A percentile compares a stretch with the other conserved stretches of the same genome.
These are phyloP conservation scores for Oegoconia quadripuncta DNA, from an alignment of 2,888 invertebrate species.

Conservation along the genomic window DNA sequence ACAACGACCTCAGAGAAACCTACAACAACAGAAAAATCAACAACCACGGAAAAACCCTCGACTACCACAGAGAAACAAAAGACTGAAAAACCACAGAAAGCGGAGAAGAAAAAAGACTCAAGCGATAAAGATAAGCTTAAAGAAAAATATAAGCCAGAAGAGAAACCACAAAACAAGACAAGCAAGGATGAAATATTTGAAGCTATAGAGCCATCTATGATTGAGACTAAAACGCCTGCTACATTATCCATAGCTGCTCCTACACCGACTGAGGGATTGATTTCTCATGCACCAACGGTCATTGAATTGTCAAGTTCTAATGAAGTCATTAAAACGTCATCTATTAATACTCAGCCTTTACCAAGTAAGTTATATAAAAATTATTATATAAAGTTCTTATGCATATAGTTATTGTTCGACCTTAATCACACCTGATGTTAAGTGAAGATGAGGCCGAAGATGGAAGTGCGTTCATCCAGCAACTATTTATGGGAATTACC, in stretches of 20 bases:
- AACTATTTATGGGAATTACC: too few species aligned
- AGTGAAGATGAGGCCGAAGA: too few species aligned
- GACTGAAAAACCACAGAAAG: slow-evolving; percentile 35
- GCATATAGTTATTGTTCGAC: too few species aligned
- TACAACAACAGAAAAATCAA: slow-evolving; percentile 30
- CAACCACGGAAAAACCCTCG: slow-evolving; percentile 25
- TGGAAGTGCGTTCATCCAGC: too few species aligned
- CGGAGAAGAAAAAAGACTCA: slow-evolving; percentile 59
- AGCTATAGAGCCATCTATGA: slow-evolving; percentile 54
- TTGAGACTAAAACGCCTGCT: slow-evolving; percentile 32
- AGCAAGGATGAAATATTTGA: slow-evolving; percentile 47
- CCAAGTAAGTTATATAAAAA: slow-evolving; percentile 47
- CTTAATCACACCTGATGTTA: too few species aligned
- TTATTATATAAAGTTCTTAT: too few species aligned
- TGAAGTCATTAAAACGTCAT: slow-evolving; percentile 43
- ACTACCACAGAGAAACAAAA: slow-evolving; percentile 33
- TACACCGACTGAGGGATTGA: slow-evolving; percentile 60
- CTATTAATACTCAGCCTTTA: slow-evolving; percentile 55
- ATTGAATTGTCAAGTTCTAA: slow-evolving; percentile 26
- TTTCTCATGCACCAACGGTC: slow-evolving; percentile 35
- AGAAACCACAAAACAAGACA: slow-evolving; percentile 20
- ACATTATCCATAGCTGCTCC: slow-evolving; percentile 36
- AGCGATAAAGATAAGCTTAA: slow-evolving; percentile 55
- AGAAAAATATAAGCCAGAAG: slow-evolving; percentile 30
- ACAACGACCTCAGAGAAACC: slow-evolving; percentile 36